Percentiles rank a stretch among this genome's conserved stretches.
These are phyloP conservation scores for Heterodera carotae DNA, from an alignment of 1,140 invertebrate genomes.

Conservation along the genomic window DNA sequence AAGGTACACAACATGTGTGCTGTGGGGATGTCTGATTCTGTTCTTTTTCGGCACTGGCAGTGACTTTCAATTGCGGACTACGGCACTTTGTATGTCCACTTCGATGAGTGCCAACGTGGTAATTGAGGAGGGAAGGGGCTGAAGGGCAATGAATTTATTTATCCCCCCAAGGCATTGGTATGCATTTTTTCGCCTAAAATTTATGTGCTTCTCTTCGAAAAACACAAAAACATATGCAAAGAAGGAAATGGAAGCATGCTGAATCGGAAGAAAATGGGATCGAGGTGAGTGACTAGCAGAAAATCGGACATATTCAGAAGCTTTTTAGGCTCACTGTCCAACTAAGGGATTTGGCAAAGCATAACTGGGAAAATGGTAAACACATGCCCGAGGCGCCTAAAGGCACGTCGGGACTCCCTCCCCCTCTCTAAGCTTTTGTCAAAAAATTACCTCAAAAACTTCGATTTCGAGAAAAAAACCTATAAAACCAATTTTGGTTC, in stretches of 20 bases:
- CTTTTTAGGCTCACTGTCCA: no score
- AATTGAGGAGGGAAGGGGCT: background rate
- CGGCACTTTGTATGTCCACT: slow-evolving; percentile 70
- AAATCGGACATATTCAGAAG: background rate
- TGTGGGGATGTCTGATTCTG: slow-evolving; percentile 78
- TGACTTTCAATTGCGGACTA: slow-evolving; percentile 70
- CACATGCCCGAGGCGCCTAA: no score
- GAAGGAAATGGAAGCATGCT: slow-evolving; percentile 59
- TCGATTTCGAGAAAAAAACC: no score
- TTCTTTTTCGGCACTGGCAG: slow-evolving; percentile 73
- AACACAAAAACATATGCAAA: slow-evolving; percentile 73
- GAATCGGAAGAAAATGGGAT: slow-evolving; percentile 43
- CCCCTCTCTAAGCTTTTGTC: no score
- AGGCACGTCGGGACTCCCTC: no score
- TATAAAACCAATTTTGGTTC: no score
- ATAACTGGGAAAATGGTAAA: no score
- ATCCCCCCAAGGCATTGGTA: slow-evolving; percentile 62
- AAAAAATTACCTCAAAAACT: no score
- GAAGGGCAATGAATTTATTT: background rate
- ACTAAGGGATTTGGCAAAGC: no score
- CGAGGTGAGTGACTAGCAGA: background rate
- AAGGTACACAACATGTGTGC: slow-evolving; percentile 75
- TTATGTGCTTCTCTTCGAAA: slow-evolving; percentile 73
- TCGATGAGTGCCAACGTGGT: slow-evolving; percentile 62
- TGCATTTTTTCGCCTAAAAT: slow-evolving; percentile 73